Percentiles rank a stretch among this genome's conserved stretches.
phyloP scores from a whole-genome alignment of 2,888 invertebrate genomes.

The Nebria salina region DNA sequence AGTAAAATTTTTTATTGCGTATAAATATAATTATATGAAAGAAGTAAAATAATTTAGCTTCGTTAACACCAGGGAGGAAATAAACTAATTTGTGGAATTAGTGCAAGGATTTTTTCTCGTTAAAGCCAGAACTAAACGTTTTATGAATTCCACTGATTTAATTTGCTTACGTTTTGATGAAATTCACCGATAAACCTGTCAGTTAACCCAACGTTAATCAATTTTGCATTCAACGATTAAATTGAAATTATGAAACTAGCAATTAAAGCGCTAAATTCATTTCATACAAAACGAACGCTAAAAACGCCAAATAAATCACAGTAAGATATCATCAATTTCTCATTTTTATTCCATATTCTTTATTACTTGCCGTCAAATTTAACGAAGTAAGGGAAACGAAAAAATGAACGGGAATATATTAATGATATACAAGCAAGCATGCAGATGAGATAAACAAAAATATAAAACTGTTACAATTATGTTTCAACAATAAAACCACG shows the following conservation, averaged over 20 bases:
- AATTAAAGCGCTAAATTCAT: not conserved
- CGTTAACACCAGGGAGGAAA: too few species aligned
- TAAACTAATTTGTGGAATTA: too few species aligned
- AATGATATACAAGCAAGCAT: not conserved
- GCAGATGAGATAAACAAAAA: not conserved
- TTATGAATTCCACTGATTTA: not conserved
- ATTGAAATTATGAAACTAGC: constrained; percentile 1
- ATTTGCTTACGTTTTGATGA: not conserved
- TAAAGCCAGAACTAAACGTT: not conserved
- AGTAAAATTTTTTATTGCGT: too few species aligned
- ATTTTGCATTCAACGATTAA: not conserved
- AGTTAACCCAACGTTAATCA: not conserved
- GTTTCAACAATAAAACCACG: not conserved
- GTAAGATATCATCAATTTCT: not conserved
- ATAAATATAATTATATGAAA: too few species aligned
- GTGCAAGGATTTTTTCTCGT: too few species aligned
- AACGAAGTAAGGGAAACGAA: constrained; percentile 1
- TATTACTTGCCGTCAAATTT: not conserved
- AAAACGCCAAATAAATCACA: not conserved
- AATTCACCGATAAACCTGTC: not conserved
- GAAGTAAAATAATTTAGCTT: too few species aligned
- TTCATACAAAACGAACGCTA: not conserved
- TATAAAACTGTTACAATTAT: not conserved
- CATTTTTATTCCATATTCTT: constrained; percentile 1
- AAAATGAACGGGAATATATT: not conserved